phyloP scores from a whole-genome alignment of 2,888 invertebrate species.

The Cataglyphis livida region DNA sequence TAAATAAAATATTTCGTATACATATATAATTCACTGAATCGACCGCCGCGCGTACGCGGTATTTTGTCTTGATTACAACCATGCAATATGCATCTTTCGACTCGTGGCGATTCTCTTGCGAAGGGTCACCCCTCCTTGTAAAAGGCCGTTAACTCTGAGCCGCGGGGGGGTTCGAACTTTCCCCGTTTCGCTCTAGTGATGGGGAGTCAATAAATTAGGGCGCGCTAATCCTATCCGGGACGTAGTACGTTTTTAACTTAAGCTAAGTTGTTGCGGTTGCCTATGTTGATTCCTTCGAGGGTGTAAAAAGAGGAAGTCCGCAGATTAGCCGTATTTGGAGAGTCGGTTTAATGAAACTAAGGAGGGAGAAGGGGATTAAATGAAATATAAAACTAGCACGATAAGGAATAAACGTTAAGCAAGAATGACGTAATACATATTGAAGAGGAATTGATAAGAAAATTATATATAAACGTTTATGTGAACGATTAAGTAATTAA shows the following conservation, averaged over 20 bases:
- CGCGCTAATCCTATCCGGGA: constrained; percentile 72
- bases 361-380: constrained; percentile 9
- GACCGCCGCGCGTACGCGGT: not conserved
- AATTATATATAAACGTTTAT: not conserved
- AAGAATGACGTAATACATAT: not conserved
- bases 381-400: not conserved
- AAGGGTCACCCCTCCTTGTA: constrained; percentile 47
- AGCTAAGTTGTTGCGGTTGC: constrained; percentile 48
- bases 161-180: constrained; percentile 51
- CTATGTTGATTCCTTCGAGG: constrained; percentile 41
- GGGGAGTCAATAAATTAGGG: constrained; percentile 77
- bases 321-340: constrained; percentile 40
- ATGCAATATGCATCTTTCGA: constrained; percentile 56
- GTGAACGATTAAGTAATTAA: not conserved
- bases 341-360: constrained; percentile 34
- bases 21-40: constrained; percentile 26
- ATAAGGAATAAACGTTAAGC: not conserved
- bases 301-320: constrained; percentile 26
- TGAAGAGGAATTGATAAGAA: not conserved
- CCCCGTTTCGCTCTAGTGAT: constrained; percentile 33
- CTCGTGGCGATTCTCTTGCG: constrained; percentile 22
- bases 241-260: constrained; percentile 73
- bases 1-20: not conserved
- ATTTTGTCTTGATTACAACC: constrained; percentile 66
- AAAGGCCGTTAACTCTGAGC: constrained; percentile 63